phyloP scores from a whole-genome alignment of 2,797 vertebrate genomes.

The Microctenopoma stevenorrisi region DNA sequence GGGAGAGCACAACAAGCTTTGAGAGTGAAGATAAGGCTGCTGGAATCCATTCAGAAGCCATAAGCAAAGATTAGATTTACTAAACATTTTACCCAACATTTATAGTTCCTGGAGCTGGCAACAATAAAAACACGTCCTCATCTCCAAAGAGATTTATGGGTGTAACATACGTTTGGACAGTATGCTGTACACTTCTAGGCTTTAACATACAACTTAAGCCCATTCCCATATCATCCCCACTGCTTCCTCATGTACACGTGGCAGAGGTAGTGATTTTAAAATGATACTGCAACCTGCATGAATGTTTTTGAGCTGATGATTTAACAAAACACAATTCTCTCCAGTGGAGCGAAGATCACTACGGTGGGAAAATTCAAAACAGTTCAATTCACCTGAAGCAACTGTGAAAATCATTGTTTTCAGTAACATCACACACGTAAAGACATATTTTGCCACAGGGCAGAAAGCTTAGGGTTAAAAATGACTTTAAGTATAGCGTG shows the following conservation, averaged over 20 bases:
- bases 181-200: slow-evolving; percentile 19
- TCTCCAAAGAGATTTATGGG: slow-evolving; percentile 17
- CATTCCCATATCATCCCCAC: slow-evolving; percentile 33
- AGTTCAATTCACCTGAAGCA: slow-evolving; percentile 1
- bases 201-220: slow-evolving; percentile 29
- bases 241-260: background rate
- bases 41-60: slow-evolving; percentile 64
- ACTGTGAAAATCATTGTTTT: background rate
- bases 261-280: slow-evolving; percentile 9
- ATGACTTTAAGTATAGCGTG: slow-evolving; percentile 24
- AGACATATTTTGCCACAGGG: background rate
- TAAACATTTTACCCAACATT: slow-evolving; percentile 55
- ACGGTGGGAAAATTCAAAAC: background rate
- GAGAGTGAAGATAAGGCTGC: slow-evolving; percentile 59
- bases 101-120: slow-evolving; percentile 37
- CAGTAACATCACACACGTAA: background rate
- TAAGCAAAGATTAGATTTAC: slow-evolving; percentile 68
- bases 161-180: slow-evolving; percentile 38
- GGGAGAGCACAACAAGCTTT: slow-evolving; percentile 60
- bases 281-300: background rate
- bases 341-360: background rate
- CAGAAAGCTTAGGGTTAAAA: slow-evolving; percentile 30
- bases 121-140: slow-evolving; percentile 25
- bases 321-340: slow-evolving; percentile 2
- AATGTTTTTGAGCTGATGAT: background rate